Conservation (phyloP, 2,797 vertebrate species). For the Labroides dimidiatus region DNA sequence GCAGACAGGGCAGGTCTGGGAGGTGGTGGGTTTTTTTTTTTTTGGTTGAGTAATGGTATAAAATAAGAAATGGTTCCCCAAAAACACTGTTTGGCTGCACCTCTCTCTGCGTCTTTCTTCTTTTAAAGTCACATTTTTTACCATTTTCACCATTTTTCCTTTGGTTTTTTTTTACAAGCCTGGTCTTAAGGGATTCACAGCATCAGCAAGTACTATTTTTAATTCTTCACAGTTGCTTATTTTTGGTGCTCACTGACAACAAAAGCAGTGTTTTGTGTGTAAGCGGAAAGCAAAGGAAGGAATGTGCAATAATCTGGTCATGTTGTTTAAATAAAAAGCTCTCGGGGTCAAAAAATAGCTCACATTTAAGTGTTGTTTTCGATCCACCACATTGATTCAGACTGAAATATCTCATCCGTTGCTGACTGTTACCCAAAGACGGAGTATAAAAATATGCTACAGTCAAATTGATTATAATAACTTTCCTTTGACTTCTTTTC, state of each 20-base stretch:
- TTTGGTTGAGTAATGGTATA: constrained; percentile 60
- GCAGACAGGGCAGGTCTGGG: constrained; percentile 50
- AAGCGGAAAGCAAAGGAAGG: no score
- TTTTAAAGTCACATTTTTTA: background rate
- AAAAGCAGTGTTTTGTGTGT: background rate
- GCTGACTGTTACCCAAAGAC: no score
- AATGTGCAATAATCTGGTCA: no score
- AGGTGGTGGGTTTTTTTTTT: constrained; percentile 70
- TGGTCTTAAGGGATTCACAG: constrained; percentile 14
- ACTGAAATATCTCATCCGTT: no score
- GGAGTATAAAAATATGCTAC: no score
- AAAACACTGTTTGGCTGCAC: constrained; percentile 26
- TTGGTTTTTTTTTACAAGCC: constrained; percentile 7
- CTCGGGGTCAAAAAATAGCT: no score
- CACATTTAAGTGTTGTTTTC: no score
- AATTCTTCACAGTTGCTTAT: constrained; percentile 1
- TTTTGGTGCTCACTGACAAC: background rate
- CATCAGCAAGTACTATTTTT: background rate
- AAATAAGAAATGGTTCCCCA: constrained; percentile 52
- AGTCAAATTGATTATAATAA: no score
- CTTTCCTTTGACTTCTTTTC: no score
- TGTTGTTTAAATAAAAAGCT: no score
- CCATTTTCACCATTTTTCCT: constrained; percentile 9
- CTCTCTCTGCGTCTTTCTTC: constrained; percentile 24
- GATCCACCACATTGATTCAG: no score